Evolutionary conservation across 2,113 vertebrate species (phyloP).

Genomic region (Chloropsis hardwickii): DNA sequence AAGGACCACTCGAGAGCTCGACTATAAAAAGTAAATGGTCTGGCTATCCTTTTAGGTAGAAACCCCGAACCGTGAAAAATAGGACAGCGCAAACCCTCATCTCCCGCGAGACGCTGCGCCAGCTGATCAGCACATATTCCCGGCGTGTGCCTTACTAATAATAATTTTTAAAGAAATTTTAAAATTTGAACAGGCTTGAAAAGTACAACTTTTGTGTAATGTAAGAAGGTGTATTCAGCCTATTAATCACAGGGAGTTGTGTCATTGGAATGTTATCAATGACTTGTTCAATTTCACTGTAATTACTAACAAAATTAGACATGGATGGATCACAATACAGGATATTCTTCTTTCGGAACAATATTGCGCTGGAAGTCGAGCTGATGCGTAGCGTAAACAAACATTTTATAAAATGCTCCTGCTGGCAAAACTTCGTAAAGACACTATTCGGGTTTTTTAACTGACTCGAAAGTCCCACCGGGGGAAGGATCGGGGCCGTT

Average conservation of each 20-base stretch:
- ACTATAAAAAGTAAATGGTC: background rate
- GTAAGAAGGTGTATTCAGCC: constrained; percentile 67
- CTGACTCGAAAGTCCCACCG: background rate
- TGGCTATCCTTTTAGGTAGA: background rate
- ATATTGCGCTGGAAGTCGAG: background rate
- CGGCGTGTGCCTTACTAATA: background rate
- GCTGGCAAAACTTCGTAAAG: background rate
- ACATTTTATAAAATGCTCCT: background rate
- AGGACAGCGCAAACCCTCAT: background rate
- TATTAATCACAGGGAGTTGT: constrained; percentile 64
- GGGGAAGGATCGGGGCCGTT: background rate
- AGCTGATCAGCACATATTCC: background rate
- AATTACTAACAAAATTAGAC: constrained; percentile 73
- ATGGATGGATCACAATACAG: constrained; percentile 59
- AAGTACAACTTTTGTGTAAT: constrained; percentile 64
- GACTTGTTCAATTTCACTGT: constrained; percentile 67
- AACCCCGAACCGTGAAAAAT: background rate
- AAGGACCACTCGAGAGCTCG: background rate
- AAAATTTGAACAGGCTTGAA: constrained; percentile 31
- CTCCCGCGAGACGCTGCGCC: background rate
- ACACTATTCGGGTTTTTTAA: background rate
- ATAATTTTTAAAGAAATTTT: background rate
- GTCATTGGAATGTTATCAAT: constrained; percentile 68
- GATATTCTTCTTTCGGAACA: constrained; percentile 52
- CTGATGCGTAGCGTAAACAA: constrained; percentile 9